phyloP scores from a whole-genome alignment of 2,888 invertebrate genomes.

The Nymphalis urticae region DNA sequence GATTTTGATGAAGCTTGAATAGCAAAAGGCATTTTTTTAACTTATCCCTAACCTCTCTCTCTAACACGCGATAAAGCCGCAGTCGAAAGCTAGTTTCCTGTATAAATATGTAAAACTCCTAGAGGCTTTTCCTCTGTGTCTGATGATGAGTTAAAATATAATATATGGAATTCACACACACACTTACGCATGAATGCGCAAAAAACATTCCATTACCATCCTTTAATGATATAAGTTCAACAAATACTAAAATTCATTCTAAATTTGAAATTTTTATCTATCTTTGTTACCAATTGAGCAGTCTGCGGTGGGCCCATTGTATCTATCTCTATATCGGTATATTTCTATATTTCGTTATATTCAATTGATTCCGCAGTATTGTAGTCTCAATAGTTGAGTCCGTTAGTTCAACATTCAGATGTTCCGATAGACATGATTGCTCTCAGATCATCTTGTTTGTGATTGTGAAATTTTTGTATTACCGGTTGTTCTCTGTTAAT shows the following conservation, averaged over 20 bases:
- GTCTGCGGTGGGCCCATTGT: constrained; percentile 40
- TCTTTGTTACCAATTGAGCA: constrained; percentile 22
- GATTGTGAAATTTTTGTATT: constrained; percentile 55
- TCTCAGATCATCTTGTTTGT: constrained; percentile 54
- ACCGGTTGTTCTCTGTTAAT: constrained; percentile 21
- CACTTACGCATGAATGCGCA: not conserved
- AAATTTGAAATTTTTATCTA: constrained; percentile 7
- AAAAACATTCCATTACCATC: not conserved
- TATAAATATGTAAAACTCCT: too few species aligned
- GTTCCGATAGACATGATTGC: constrained; percentile 58
- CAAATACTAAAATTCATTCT: not conserved
- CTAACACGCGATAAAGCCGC: too few species aligned
- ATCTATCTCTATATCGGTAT: constrained; percentile 38
- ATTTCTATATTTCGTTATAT: constrained; percentile 45
- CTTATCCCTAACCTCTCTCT: too few species aligned
- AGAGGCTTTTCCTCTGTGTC: too few species aligned
- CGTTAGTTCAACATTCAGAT: constrained; percentile 57
- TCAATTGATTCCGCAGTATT: constrained; percentile 48
- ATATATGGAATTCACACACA: not conserved
- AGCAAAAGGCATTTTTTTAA: too few species aligned
- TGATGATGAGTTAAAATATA: too few species aligned
- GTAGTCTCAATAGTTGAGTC: constrained; percentile 40
- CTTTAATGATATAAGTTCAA: not conserved
- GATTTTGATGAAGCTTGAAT: too few species aligned
- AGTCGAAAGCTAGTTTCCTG: too few species aligned